Evolutionary conservation across 2,797 vertebrate genomes (phyloP).

Genomic region (Crenuchus spilurus): DNA sequence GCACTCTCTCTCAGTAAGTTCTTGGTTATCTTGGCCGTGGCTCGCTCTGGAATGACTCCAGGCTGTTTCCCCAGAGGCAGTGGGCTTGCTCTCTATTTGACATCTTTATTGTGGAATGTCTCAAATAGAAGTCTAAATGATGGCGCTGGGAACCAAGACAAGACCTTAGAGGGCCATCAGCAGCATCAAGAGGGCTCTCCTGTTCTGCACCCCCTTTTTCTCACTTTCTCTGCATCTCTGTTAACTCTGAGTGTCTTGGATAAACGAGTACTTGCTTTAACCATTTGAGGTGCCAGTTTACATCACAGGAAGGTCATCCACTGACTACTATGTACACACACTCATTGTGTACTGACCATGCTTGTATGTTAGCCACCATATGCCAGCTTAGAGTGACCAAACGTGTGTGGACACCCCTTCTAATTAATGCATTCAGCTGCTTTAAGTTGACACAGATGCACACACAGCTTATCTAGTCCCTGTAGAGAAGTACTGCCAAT

Average conservation of each 20-base stretch:
- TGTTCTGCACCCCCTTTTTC: slow-evolving; percentile 15
- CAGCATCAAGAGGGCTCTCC: slow-evolving; percentile 32
- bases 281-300: neutral
- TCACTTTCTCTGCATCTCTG: slow-evolving; percentile 4
- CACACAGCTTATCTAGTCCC: too few species aligned
- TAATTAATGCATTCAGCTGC: too few species aligned
- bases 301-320: too few species aligned
- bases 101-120: slow-evolving; percentile 81
- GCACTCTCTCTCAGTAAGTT: slow-evolving; percentile 35
- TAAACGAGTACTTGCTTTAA: too few species aligned
- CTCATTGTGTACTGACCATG: too few species aligned
- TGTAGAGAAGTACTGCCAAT: too few species aligned
- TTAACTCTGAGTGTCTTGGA: neutral
- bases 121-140: slow-evolving; percentile 78
- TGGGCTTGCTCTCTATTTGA: slow-evolving; percentile 69
- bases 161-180: slow-evolving; percentile 45
- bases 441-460: too few species aligned
- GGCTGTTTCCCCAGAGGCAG: slow-evolving; percentile 62
- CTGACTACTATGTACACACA: too few species aligned
- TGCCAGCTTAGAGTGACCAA: too few species aligned
- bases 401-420: too few species aligned
- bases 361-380: too few species aligned
- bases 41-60: slow-evolving; percentile 71
- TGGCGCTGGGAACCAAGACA: slow-evolving; percentile 54
- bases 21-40: slow-evolving; percentile 67